Evolutionary conservation across 2,113 vertebrate species (phyloP).

Genomic region (Syngnathus typhle): DNA sequence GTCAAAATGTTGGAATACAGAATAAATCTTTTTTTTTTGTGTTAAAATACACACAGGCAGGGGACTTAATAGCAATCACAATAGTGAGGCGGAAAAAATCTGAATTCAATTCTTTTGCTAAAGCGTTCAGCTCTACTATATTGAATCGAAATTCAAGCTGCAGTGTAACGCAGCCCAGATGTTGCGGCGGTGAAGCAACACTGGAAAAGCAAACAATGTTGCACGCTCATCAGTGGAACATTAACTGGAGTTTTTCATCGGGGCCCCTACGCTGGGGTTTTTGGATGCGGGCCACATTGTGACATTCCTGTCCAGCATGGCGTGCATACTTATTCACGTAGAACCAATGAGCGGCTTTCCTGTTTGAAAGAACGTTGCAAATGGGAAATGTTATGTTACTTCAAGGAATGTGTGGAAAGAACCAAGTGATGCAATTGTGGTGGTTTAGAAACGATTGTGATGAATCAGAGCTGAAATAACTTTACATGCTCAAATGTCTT

Average conservation of each 20-base stretch:
- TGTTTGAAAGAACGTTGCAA: background rate
- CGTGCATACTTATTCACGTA: background rate
- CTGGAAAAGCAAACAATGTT: slow-evolving; percentile 19
- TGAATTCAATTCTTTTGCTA: too few relatives aligned
- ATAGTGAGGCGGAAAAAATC: background rate
- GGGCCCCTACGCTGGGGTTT: slow-evolving; percentile 31
- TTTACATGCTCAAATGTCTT: background rate
- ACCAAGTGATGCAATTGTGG: background rate
- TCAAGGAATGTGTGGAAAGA: background rate
- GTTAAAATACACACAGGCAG: too few relatives aligned
- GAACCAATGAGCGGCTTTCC: background rate
- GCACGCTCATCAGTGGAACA: slow-evolving; percentile 27
- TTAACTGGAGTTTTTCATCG: slow-evolving; percentile 31
- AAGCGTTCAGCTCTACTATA: too few relatives aligned
- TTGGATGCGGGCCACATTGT: slow-evolving; percentile 26
- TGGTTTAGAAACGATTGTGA: background rate
- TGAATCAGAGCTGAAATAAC: background rate
- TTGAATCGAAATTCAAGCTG: background rate
- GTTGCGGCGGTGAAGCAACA: slow-evolving; percentile 13
- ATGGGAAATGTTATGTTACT: background rate
- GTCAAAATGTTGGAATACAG: too few relatives aligned
- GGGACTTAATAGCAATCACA: too few relatives aligned
- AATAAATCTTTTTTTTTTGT: too few relatives aligned
- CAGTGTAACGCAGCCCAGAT: background rate
- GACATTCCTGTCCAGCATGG: slow-evolving; percentile 36